Conservation (phyloP, 2,113 vertebrate species). For the Chelonoidis abingdonii region DNA sequence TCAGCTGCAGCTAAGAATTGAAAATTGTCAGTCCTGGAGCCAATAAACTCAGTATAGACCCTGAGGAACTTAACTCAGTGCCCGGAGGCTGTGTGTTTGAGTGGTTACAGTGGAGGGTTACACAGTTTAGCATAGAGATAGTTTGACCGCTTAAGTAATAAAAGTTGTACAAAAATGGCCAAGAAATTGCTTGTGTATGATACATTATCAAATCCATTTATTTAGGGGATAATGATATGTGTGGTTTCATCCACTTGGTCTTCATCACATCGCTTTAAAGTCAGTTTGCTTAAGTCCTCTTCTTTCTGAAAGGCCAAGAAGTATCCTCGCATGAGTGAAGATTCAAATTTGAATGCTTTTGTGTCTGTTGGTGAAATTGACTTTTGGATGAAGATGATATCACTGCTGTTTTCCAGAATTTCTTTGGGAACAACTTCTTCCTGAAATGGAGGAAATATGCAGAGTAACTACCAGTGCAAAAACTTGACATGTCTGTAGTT, state of each 20-base stretch:
- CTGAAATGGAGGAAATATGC: conserved; percentile 53
- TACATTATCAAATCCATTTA: background rate
- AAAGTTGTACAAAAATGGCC: background rate
- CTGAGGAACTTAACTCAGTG: background rate
- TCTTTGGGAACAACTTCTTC: conserved; percentile 69
- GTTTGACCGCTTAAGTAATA: background rate
- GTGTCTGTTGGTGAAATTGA: conserved; percentile 48
- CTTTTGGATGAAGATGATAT: conserved; percentile 79
- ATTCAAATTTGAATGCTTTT: conserved; percentile 76
- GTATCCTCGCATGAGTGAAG: conserved; percentile 70
- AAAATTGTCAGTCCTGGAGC: background rate
- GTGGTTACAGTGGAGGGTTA: background rate
- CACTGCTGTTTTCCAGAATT: conserved; percentile 69
- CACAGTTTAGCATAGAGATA: background rate
- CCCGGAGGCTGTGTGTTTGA: background rate
- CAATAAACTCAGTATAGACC: background rate
- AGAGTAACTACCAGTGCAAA: background rate
- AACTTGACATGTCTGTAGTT: background rate
- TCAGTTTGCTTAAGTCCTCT: conserved; percentile 58
- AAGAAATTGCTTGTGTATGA: background rate
- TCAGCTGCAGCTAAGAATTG: background rate
- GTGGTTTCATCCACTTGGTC: conserved; percentile 67
- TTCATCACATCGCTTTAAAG: conserved; percentile 67
- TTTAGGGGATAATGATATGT: conserved; percentile 55
- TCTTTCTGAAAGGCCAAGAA: conserved; percentile 78